phyloP scores from a whole-genome alignment of 1,140 invertebrate species.

The Holcopasites calliopsidis region DNA sequence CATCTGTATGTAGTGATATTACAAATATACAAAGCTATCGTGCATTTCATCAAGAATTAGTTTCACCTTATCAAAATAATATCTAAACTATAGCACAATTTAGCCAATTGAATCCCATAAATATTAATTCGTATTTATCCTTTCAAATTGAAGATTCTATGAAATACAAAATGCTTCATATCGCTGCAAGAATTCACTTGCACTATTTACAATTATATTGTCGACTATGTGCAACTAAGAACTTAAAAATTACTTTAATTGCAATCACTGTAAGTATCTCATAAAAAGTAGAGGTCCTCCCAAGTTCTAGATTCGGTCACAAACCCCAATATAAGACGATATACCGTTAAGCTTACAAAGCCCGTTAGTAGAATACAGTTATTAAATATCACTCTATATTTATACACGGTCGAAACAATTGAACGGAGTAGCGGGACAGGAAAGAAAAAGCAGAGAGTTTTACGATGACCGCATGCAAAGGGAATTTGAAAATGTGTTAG shows the following conservation, averaged over 20 bases:
- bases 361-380: background rate
- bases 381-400: background rate
- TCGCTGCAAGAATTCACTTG: no score
- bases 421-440: constrained; percentile 1
- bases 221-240: no score
- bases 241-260: no score
- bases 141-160: no score
- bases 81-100: no score
- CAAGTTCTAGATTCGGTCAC: constrained; percentile 20
- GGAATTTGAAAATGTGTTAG: constrained; percentile 26
- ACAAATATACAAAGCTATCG: background rate
- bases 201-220: background rate
- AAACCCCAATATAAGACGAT: background rate
- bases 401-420: background rate
- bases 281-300: no score
- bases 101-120: no score
- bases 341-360: background rate
- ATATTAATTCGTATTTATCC: no score
- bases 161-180: no score
- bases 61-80: no score
- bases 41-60: no score
- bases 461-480: constrained; percentile 48
- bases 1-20: background rate
- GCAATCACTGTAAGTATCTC: no score
- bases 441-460: constrained; percentile 12